These are phyloP conservation scores for Excalfactoria chinensis DNA, from an alignment of 2,113 vertebrate species.

Conservation along the genomic window DNA sequence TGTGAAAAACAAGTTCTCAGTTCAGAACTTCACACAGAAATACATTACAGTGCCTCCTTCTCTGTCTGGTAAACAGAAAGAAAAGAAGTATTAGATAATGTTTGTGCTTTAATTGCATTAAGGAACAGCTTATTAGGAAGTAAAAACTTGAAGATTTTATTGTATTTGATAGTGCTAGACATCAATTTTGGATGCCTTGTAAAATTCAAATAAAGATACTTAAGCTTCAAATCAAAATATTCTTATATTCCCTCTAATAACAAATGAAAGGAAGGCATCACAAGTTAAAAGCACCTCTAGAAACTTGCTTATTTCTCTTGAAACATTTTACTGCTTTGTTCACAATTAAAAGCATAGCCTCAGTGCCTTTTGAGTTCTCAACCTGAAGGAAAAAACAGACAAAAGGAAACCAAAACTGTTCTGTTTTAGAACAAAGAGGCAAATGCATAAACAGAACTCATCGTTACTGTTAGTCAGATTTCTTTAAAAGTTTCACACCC, in stretches of 20 bases:
- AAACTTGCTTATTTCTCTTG: not conserved
- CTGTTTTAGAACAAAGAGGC: not conserved
- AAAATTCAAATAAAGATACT: not conserved
- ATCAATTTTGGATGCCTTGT: not conserved
- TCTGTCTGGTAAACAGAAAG: not conserved
- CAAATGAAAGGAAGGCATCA: not conserved
- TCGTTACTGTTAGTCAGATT: not conserved
- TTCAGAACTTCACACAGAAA: not conserved
- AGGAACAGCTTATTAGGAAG: not conserved
- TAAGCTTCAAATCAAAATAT: not conserved
- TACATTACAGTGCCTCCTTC: not conserved
- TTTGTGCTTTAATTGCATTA: not conserved
- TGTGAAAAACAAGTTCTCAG: not conserved
- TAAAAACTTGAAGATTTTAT: not conserved
- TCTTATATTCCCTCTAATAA: not conserved
- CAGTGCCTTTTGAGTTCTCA: not conserved
- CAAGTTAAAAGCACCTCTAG: not conserved
- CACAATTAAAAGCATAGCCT: not conserved
- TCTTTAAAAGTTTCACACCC: not conserved
- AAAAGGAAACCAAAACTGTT: not conserved
- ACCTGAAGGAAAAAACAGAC: not conserved
- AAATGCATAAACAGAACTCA: not conserved
- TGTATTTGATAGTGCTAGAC: not conserved
- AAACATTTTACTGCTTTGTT: not conserved
- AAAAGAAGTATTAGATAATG: not conserved